Conservation (phyloP, 2,797 vertebrate species). For the Chromis chromis region DNA sequence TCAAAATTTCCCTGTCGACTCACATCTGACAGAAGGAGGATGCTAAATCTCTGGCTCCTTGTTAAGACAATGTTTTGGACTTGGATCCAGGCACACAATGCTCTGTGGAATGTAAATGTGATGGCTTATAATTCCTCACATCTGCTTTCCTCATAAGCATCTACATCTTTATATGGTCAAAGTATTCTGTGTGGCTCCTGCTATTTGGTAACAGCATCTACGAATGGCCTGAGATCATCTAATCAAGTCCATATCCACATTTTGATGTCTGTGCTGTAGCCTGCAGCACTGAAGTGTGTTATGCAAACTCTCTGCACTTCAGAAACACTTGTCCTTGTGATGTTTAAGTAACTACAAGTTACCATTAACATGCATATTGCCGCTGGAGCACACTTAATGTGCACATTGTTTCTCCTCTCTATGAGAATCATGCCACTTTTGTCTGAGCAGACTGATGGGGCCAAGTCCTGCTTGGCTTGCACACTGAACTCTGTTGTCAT, state of each 20-base stretch:
- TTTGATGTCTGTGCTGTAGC: conserved; percentile 22
- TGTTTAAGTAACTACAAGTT: conserved; percentile 31
- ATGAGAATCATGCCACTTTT: conserved; percentile 53
- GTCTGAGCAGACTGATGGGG: conserved; percentile 52
- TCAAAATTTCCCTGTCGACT: conserved; percentile 31
- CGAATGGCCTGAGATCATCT: conserved; percentile 61
- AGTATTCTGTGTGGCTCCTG: conserved; percentile 59
- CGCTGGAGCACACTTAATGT: conserved; percentile 36
- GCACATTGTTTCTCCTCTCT: conserved; percentile 39
- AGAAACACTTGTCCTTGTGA: conserved; percentile 24
- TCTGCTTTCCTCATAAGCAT: conserved; percentile 67
- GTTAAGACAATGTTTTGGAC: conserved; percentile 60
- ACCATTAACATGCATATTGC: conserved; percentile 43
- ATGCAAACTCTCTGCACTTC: not conserved
- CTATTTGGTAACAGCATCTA: conserved; percentile 50
- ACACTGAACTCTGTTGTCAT: conserved; percentile 82
- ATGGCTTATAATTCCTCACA: conserved; percentile 73
- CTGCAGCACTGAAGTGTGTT: not conserved
- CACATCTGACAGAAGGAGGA: conserved; percentile 56
- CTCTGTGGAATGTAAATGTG: conserved; percentile 68
- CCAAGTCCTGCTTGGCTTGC: conserved; percentile 64
- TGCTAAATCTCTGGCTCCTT: conserved; percentile 59
- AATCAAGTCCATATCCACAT: conserved; percentile 36
- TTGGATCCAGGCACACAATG: conserved; percentile 38
- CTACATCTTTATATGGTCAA: conserved; percentile 76